phyloP scores from a whole-genome alignment of 2,888 invertebrate genomes.

The Candidula unifasciata region DNA sequence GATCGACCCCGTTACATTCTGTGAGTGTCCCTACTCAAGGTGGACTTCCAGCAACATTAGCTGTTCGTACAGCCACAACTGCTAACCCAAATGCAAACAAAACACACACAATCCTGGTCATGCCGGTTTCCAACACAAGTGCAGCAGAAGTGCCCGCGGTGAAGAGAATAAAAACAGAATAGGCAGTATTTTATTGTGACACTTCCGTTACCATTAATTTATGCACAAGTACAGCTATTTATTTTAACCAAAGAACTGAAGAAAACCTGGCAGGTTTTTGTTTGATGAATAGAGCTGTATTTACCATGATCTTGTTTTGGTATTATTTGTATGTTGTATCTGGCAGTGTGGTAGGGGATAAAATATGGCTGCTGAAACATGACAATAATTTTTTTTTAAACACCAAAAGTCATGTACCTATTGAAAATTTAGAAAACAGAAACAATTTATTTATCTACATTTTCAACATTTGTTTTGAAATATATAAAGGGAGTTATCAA shows the following conservation, averaged over 20 bases:
- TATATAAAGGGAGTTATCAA: no score
- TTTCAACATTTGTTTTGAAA: no score
- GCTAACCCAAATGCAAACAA: slow-evolving; percentile 60
- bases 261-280: no score
- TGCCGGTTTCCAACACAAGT: slow-evolving; percentile 68
- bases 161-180: slow-evolving; percentile 71
- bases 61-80: slow-evolving; percentile 65
- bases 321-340: not conserved
- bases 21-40: slow-evolving; percentile 56
- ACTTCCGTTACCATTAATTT: no score
- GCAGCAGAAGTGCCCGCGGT: slow-evolving; percentile 60
- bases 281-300: no score
- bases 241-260: no score
- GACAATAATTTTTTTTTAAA: no score
- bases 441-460: no score
- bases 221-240: no score
- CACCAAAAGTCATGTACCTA: no score
- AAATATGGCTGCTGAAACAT: not conserved
- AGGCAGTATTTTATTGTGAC: not conserved
- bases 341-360: not conserved
- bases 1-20: slow-evolving; percentile 52
- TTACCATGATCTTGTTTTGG: not conserved
- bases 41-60: slow-evolving; percentile 64
- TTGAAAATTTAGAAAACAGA: no score
- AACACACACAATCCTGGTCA: slow-evolving; percentile 72